Percentiles rank a stretch among this genome's conserved stretches.
phyloP scores from a whole-genome alignment of 2,797 vertebrate species.

The Synaphobranchus kaupii region DNA sequence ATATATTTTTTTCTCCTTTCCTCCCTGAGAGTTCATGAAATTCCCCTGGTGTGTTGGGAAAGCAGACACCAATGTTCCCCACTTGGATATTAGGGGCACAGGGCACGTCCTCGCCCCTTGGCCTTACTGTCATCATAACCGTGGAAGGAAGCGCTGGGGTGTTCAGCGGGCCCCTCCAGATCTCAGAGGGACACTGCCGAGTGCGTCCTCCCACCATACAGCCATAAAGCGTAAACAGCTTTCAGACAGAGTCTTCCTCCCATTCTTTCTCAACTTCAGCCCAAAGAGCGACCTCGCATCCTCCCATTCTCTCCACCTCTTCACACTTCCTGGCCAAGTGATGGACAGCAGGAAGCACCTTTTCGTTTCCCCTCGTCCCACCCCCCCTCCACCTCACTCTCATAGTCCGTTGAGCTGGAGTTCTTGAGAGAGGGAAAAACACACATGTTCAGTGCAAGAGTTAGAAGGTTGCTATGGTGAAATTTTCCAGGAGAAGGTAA shows the following conservation, averaged over 20 bases:
- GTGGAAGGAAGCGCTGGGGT: not conserved
- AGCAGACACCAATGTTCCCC: not conserved
- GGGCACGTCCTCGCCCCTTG: not conserved
- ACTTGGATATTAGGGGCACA: not conserved
- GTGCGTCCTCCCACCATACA: not conserved
- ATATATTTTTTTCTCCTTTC: too few relatives aligned
- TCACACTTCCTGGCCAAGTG: conserved; percentile 33
- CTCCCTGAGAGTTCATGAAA: not conserved
- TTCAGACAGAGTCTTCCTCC: conserved; percentile 39
- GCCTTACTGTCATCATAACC: not conserved
- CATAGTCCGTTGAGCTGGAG: not conserved
- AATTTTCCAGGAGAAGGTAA: not conserved
- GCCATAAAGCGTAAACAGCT: conserved; percentile 34
- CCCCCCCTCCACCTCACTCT: not conserved
- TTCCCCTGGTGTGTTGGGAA: not conserved
- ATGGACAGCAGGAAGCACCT: conserved; percentile 8
- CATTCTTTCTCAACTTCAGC: conserved; percentile 23
- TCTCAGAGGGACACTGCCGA: not conserved
- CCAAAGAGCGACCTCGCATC: conserved; percentile 26
- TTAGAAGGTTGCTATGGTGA: not conserved
- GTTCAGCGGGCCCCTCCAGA: not conserved
- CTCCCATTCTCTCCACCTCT: conserved; percentile 41
- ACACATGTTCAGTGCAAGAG: not conserved
- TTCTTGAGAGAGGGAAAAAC: not conserved
- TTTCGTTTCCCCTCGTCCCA: not conserved